These are phyloP conservation scores for Sebastiscus tertius DNA, from an alignment of 2,797 vertebrate genomes.

Conservation along the genomic window DNA sequence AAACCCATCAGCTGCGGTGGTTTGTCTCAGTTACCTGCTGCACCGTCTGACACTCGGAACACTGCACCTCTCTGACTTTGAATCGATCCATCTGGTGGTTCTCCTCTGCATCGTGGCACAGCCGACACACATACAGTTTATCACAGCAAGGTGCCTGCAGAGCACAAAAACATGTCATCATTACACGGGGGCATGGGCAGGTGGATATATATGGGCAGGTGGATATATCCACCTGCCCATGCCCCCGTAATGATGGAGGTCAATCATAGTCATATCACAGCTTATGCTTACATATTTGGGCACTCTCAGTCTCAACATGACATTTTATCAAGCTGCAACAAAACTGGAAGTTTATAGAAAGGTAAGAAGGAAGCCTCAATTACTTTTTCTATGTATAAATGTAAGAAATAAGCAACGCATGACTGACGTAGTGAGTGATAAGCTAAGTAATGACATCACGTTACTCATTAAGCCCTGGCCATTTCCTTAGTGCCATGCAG, in stretches of 20 bases:
- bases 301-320: neutral
- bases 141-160: slow-evolving; percentile 93
- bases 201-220: neutral
- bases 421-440: neutral
- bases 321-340: neutral
- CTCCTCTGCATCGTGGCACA: slow-evolving; percentile 92
- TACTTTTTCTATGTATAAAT: neutral
- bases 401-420: neutral
- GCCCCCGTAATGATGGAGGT: neutral
- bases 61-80: slow-evolving; percentile 90
- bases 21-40: slow-evolving; percentile 84
- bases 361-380: neutral
- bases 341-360: neutral
- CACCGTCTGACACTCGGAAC: slow-evolving; percentile 84
- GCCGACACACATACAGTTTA: slow-evolving; percentile 92
- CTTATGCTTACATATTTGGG: neutral
- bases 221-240: neutral
- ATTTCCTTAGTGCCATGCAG: rapidly evolving
- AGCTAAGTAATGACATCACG: neutral
- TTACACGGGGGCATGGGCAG: neutral
- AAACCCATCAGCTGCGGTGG: neutral
- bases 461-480: neutral
- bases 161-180: neutral
- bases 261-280: neutral
- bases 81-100: slow-evolving; percentile 92